phyloP scores from a whole-genome alignment of 2,888 invertebrate species.

The Pogonocherus hispidulus region DNA sequence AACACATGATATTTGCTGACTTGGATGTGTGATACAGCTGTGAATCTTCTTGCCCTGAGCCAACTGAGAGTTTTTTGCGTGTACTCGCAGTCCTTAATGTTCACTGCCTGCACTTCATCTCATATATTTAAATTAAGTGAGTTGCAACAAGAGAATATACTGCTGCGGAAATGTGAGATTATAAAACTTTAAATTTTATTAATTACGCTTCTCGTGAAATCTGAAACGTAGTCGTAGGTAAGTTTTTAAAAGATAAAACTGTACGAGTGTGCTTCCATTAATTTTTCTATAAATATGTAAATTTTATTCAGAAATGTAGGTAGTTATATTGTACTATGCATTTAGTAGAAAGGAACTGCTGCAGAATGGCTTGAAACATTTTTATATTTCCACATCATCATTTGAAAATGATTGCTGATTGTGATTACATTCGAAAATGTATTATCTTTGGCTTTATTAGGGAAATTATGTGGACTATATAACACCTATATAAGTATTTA shows the following conservation, averaged over 20 bases:
- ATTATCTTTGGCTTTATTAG: too few species aligned
- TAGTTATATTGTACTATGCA: too few species aligned
- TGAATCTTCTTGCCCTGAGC: neutral
- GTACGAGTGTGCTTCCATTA: too few species aligned
- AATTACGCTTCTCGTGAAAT: neutral
- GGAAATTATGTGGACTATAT: too few species aligned
- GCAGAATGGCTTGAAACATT: too few species aligned
- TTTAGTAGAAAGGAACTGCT: too few species aligned
- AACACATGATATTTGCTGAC: neutral
- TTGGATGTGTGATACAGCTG: neutral
- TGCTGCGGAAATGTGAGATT: constrained; percentile 2
- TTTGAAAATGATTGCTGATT: too few species aligned
- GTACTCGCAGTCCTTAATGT: neutral
- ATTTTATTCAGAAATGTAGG: too few species aligned
- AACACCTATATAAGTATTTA: too few species aligned
- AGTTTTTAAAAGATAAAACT: neutral
- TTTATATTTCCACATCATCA: too few species aligned
- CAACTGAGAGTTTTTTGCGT: neutral
- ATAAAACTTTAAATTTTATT: neutral
- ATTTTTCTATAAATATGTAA: too few species aligned
- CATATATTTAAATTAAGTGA: neutral
- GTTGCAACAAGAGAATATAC: neutral
- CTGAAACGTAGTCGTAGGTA: neutral
- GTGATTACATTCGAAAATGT: too few species aligned
- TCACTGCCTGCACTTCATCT: neutral